Base-by-base conservation (phyloP, 1,140 invertebrate species). In the Drosophila trapezifrons region DNA sequence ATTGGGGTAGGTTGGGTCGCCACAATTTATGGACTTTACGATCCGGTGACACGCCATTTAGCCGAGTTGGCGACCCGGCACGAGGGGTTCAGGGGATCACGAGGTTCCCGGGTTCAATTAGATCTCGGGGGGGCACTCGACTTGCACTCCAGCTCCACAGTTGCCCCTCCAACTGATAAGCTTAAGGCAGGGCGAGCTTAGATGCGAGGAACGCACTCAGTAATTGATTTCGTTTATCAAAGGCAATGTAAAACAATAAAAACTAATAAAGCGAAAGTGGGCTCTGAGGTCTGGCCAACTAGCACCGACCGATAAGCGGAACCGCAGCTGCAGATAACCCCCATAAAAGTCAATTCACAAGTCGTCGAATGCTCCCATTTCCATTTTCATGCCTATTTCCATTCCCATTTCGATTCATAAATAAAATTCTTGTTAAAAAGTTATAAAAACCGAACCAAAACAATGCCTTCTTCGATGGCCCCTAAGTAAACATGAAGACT, bases 151-250 rank as follows among this genome's bases (percentile, higher is more conserved):
- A 3, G 32, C 69, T 49, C 32, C 7, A 49, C n/a, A 20, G 13
- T n/a, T n/a, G 32, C 18, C 40, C 25, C 18, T 38, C 25, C 12
- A 12, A 12, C 52, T 82, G 78, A 86, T 87, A 87, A 87, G 73
- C 20, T 32, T n/a, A n/a, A n/a, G 29, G 60, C 32, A 22, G 45
- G 37, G 22, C 32, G 60, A 63, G 69, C 63, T 76, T 65, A 76
- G 76, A 71, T 59, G 58, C 38, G 32, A 17, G 59, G 20, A 35
- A 43, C 22, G 20, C 27, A n/a, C 29, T 54, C 25, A 59, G 72
- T 80, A 79, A 84, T 84, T 85, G 78, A 81, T 80, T 84, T 80
- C 62, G 46, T 75, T 85, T 85, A 87, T 87, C 83, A 87, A 32
- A 47, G 55, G 42, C 64, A 87, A 86, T 87, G 79, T 65, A 69